phyloP scores from a whole-genome alignment of 2,113 vertebrate genomes.

The Cephalopterus ornatus region DNA sequence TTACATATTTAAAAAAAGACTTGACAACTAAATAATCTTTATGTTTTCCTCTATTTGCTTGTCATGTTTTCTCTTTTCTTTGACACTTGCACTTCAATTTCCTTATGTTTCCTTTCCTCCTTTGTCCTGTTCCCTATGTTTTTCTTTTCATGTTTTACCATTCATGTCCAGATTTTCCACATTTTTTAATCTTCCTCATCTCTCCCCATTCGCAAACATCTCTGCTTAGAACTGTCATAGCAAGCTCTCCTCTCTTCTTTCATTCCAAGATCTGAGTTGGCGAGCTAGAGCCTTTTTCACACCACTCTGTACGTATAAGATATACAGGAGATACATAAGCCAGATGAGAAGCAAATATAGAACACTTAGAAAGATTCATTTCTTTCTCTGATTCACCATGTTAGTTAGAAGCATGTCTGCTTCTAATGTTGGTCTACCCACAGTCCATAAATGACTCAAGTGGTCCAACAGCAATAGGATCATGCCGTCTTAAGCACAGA shows the following conservation, averaged over 20 bases:
- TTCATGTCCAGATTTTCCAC: neutral
- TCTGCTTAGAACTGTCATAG: neutral
- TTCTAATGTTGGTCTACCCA: neutral
- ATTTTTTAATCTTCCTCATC: neutral
- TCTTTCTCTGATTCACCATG: neutral
- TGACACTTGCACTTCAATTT: neutral
- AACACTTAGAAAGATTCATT: neutral
- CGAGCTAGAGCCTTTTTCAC: neutral
- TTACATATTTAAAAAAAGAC: neutral
- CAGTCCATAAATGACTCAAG: neutral
- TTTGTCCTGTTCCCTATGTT: conserved; percentile 34
- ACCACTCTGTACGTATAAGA: neutral
- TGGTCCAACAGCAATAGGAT: neutral
- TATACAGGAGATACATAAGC: neutral
- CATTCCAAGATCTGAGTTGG: neutral
- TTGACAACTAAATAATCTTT: neutral
- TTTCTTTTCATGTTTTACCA: neutral
- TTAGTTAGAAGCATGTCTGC: neutral
- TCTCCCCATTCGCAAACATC: neutral
- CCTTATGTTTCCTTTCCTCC: conserved; percentile 7
- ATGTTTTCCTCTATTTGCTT: neutral
- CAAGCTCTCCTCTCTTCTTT: neutral
- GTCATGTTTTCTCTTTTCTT: conserved; percentile 6
- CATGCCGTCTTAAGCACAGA: neutral
- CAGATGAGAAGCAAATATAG: neutral